A percentile compares a stretch with the other conserved stretches of the same genome.
These are phyloP conservation scores for Xestoiulus laeticollis DNA, from an alignment of 2,888 invertebrate species.

Conservation along the genomic window DNA sequence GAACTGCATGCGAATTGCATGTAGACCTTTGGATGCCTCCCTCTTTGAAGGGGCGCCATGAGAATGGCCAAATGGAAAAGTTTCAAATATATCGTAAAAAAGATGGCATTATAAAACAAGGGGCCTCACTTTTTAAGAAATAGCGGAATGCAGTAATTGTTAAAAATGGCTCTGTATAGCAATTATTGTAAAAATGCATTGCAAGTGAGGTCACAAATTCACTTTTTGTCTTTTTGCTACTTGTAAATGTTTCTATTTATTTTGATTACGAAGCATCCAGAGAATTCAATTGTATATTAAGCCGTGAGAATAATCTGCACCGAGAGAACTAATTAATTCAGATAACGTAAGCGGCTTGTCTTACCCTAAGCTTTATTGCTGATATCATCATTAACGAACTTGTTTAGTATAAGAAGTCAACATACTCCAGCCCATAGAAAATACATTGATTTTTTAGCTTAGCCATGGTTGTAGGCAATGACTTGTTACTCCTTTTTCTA, in stretches of 20 bases:
- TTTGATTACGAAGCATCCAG: background rate
- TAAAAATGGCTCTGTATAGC: too few relatives aligned
- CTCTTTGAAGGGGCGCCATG: background rate
- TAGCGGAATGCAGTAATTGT: too few relatives aligned
- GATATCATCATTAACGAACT: constrained; percentile 44
- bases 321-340: constrained; percentile 31
- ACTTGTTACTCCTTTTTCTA: constrained; percentile 14
- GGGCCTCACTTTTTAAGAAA: too few relatives aligned
- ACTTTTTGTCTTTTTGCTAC: background rate
- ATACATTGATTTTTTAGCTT: background rate
- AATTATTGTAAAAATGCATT: too few relatives aligned
- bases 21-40: background rate
- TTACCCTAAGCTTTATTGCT: constrained; percentile 36
- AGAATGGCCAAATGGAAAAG: background rate
- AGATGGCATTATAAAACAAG: background rate
- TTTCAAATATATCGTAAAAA: background rate
- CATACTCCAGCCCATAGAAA: background rate
- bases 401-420: constrained; percentile 23
- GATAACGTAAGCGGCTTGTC: constrained; percentile 44
- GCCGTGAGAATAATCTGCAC: constrained; percentile 15
- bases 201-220: background rate
- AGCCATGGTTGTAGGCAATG: constrained; percentile 16
- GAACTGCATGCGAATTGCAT: background rate
- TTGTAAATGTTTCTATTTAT: background rate
- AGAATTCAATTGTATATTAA: background rate